phyloP scores from a whole-genome alignment of 2,113 vertebrate genomes.

The Pipra filicauda region DNA sequence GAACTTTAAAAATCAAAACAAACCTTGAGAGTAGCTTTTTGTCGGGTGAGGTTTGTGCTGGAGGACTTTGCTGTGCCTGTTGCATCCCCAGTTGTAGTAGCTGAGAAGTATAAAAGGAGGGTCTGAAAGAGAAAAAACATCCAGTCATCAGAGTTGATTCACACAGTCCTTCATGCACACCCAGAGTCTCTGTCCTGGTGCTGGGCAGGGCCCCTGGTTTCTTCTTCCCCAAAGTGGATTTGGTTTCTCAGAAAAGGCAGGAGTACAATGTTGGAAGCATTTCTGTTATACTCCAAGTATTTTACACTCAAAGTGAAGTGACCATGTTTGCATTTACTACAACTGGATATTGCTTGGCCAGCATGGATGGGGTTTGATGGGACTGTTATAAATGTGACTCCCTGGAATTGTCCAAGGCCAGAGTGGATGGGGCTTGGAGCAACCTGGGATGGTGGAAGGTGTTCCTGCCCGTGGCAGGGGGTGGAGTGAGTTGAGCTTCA shows the following conservation, averaged over 20 bases:
- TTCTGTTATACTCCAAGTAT: neutral
- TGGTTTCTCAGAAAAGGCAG: neutral
- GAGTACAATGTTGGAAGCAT: neutral
- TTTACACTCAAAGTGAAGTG: rapidly evolving
- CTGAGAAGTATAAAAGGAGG: neutral
- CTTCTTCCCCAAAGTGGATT: neutral
- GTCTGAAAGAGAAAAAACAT: neutral
- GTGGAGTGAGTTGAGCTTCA: neutral
- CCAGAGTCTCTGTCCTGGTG: neutral
- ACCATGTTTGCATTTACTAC: neutral
- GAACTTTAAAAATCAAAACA: slow-evolving; percentile 21
- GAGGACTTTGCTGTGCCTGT: neutral
- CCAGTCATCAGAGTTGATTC: neutral
- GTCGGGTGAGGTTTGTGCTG: neutral
- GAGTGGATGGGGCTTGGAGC: neutral
- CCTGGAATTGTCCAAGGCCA: neutral
- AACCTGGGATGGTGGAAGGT: neutral
- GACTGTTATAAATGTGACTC: rapidly evolving
- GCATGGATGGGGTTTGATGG: neutral
- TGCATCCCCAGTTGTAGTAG: neutral
- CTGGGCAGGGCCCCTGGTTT: neutral
- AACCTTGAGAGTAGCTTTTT: neutral
- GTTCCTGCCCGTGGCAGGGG: neutral
- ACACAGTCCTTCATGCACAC: neutral
- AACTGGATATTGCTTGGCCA: neutral